These are phyloP conservation scores for Myopa testacea DNA, from an alignment of 2,888 invertebrate species.

Conservation along the genomic window DNA sequence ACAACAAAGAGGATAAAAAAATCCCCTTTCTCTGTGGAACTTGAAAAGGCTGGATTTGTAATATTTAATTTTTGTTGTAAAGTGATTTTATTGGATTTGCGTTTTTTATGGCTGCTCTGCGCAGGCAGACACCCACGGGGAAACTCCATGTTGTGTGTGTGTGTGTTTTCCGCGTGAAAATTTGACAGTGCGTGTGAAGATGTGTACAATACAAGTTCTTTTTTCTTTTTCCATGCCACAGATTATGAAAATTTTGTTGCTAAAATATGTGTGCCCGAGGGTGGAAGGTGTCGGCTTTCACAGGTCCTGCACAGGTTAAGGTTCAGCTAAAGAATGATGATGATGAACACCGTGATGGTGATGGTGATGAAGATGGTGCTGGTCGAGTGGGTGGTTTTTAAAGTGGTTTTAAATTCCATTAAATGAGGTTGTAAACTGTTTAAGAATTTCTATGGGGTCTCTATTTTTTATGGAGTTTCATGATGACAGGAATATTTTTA, in stretches of 20 bases:
- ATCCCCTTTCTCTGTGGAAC: neutral
- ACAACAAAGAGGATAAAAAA: neutral
- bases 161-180: constrained; percentile 3
- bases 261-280: constrained; percentile 11
- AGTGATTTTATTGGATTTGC: constrained; percentile 52
- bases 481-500: neutral
- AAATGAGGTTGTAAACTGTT: constrained; percentile 59
- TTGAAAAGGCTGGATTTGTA: constrained; percentile 44
- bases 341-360: neutral
- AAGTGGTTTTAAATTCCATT: constrained; percentile 64
- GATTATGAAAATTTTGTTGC: constrained; percentile 25
- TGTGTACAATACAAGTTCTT: constrained; percentile 3
- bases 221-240: constrained; percentile 13
- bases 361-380: neutral
- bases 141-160: constrained; percentile 10
- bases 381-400: constrained; percentile 33
- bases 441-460: constrained; percentile 1
- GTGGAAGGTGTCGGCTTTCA: constrained; percentile 15
- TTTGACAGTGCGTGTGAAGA: constrained; percentile 3
- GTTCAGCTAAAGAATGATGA: neutral
- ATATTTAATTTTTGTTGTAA: constrained; percentile 44
- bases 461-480: neutral
- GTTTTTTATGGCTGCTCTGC: constrained; percentile 6
- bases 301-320: constrained; percentile 20
- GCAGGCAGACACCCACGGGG: constrained; percentile 24